These are phyloP conservation scores for Gasterosteus nipponicus DNA, from an alignment of 2,113 vertebrate species.

Conservation along the genomic window DNA sequence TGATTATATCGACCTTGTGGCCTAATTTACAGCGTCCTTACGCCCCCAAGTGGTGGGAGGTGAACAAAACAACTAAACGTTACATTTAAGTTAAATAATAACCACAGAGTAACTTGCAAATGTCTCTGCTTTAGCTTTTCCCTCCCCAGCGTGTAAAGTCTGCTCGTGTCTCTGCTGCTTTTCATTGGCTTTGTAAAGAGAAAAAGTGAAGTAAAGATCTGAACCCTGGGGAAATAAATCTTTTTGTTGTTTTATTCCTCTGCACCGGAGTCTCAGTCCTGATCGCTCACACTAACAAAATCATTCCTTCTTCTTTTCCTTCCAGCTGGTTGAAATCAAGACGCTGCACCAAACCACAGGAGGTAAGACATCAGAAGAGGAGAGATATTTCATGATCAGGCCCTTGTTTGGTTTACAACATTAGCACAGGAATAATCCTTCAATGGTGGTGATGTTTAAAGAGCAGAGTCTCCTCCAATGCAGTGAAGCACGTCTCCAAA, in stretches of 20 bases:
- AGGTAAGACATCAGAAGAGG: conserved; percentile 14
- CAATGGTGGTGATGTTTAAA: background rate
- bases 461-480: background rate
- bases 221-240: too few relatives aligned
- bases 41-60: too few relatives aligned
- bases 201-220: too few relatives aligned
- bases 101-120: background rate
- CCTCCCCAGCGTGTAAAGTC: too few relatives aligned
- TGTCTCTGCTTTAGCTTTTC: background rate
- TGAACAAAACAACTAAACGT: background rate
- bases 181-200: too few relatives aligned
- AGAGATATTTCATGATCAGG: too few relatives aligned
- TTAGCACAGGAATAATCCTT: background rate
- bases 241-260: too few relatives aligned
- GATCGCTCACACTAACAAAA: background rate
- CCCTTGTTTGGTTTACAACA: background rate
- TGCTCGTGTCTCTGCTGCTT: too few relatives aligned
- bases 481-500: background rate
- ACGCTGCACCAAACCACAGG: background rate
- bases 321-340: conserved; percentile 20
- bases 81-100: background rate
- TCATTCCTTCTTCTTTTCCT: background rate
- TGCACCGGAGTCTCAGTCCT: too few relatives aligned
- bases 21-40: too few relatives aligned
- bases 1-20: too few relatives aligned